These are phyloP conservation scores for Homalodisca vitripennis DNA, from an alignment of 1,140 invertebrate species.

Conservation along the genomic window DNA sequence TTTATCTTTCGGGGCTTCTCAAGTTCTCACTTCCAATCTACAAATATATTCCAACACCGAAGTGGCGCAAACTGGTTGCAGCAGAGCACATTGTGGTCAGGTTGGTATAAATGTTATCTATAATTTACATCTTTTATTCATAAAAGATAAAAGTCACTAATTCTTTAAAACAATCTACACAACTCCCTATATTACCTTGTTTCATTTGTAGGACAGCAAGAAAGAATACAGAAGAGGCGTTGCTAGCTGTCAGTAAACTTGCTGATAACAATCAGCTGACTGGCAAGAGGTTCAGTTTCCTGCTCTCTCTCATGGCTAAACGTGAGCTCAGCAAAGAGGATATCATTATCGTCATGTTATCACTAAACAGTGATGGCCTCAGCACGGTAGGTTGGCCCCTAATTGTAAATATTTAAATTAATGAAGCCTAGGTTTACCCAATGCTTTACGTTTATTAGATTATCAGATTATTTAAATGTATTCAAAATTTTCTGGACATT, in stretches of 20 bases:
- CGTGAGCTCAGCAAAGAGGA: conserved; percentile 51
- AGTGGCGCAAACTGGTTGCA: conserved; percentile 47
- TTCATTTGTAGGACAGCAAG: conserved; percentile 42
- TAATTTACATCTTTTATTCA: neutral
- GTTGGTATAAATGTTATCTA: neutral
- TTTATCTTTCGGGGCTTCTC: conserved; percentile 48
- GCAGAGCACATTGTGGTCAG: conserved; percentile 46
- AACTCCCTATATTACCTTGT: neutral
- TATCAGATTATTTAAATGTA: too few relatives aligned
- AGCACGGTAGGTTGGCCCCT: conserved; percentile 53
- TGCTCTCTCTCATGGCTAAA: conserved; percentile 51
- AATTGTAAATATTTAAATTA: too few relatives aligned
- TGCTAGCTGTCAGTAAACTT: conserved; percentile 39
- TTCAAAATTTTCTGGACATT: too few relatives aligned
- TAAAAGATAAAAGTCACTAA: neutral
- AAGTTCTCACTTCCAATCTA: conserved; percentile 52
- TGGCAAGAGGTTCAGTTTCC: conserved; percentile 50
- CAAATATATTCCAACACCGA: conserved; percentile 48
- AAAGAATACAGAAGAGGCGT: conserved; percentile 38
- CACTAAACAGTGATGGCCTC: conserved; percentile 55
- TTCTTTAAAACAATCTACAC: conserved; percentile 7
- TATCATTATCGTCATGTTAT: conserved; percentile 51
- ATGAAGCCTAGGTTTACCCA: too few relatives aligned
- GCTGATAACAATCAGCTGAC: conserved; percentile 42
- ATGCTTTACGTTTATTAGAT: too few relatives aligned